phyloP scores from a whole-genome alignment of 2,113 vertebrate species.

The Pedionomus torquatus region DNA sequence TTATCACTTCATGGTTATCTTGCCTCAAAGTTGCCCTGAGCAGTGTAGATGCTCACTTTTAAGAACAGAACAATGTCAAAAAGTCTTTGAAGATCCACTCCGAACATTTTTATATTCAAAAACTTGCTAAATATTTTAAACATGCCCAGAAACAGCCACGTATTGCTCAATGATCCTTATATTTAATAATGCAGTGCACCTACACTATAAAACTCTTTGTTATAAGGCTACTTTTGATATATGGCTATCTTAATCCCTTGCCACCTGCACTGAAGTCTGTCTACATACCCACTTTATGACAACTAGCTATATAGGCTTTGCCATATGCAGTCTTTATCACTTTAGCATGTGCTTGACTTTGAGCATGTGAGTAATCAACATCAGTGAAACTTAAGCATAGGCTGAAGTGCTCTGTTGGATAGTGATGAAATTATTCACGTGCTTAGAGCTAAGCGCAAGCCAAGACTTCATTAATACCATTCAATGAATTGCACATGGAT shows the following conservation, averaged over 20 bases:
- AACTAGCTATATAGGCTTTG: constrained; percentile 38
- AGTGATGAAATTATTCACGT: constrained; percentile 46
- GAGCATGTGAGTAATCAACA: constrained; percentile 55
- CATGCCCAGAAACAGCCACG: neutral
- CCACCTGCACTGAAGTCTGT: constrained; percentile 43
- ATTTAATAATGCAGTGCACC: constrained; percentile 46
- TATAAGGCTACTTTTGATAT: constrained; percentile 21
- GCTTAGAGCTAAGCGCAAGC: constrained; percentile 43
- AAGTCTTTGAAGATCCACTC: constrained; percentile 67
- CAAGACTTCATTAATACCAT: constrained; percentile 17
- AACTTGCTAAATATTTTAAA: constrained; percentile 64
- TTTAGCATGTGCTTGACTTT: constrained; percentile 61
- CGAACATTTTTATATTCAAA: constrained; percentile 43
- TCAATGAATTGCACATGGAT: neutral
- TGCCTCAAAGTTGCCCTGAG: constrained; percentile 67
- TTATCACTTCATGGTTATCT: constrained; percentile 62
- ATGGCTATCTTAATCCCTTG: constrained; percentile 38
- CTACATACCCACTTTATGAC: constrained; percentile 11
- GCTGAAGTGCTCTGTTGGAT: constrained; percentile 47
- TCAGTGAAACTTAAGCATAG: constrained; percentile 50
- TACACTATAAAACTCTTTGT: constrained; percentile 30
- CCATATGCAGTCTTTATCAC: constrained; percentile 44
- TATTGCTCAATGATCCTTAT: constrained; percentile 12
- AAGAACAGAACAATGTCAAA: constrained; percentile 68
- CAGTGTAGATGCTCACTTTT: constrained; percentile 51